phyloP scores from a whole-genome alignment of 2,113 vertebrate genomes.

The Loxodonta africana region DNA sequence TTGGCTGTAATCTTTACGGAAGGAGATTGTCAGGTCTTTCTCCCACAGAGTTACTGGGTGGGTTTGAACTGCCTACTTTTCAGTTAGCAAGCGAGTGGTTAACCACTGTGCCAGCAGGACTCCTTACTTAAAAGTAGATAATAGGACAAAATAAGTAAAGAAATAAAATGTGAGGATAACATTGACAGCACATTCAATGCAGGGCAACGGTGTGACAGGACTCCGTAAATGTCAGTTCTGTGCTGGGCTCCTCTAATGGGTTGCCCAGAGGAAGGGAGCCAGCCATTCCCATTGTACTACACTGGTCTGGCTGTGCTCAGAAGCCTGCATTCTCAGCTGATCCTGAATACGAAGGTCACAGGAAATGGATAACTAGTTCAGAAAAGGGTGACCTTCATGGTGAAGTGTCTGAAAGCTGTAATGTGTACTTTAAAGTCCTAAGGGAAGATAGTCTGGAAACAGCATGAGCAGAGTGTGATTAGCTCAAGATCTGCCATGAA shows the following conservation, averaged over 20 bases:
- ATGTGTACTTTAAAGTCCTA: not conserved
- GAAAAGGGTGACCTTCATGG: not conserved
- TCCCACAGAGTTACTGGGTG: not conserved
- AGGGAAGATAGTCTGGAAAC: not conserved
- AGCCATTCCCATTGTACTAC: rapidly evolving
- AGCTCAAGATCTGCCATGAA: not conserved
- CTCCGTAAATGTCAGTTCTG: not conserved
- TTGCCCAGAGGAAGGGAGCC: not conserved
- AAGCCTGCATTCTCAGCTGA: not conserved
- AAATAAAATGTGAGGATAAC: not conserved
- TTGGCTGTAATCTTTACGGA: not conserved
- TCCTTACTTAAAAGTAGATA: not conserved
- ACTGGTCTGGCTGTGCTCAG: too few species aligned
- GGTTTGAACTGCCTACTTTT: not conserved
- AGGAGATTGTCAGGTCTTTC: not conserved
- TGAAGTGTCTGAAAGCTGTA: not conserved
- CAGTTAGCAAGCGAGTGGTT: not conserved
- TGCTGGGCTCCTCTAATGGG: not conserved
- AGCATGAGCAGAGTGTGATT: not conserved
- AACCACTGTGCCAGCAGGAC: not conserved
- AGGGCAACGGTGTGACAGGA: not conserved
- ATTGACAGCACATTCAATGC: too few species aligned
- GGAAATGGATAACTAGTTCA: not conserved
- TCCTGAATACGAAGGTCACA: not conserved
- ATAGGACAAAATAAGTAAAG: not conserved